Base-by-base conservation (phyloP, 2,797 vertebrate genomes). In the Falco biarmicus region DNA sequence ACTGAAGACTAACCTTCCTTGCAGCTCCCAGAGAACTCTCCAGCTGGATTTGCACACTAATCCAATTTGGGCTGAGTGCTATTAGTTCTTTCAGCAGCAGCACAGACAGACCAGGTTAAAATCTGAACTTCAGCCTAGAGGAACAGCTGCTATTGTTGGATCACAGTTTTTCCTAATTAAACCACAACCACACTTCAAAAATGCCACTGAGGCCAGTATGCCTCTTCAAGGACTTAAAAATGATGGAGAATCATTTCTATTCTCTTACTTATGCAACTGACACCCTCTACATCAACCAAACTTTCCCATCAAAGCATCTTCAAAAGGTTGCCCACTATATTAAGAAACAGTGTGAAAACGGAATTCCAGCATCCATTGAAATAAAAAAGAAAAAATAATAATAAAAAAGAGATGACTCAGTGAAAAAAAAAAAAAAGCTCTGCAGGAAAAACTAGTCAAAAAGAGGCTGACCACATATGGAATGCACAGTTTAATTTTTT, bases 81-180 rank as follows among this genome's bases (percentile, higher is more conserved):
- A 10, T 66, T 57, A 69, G 65, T 45, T 75, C 73, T 83, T 94
- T 12, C 90, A 91, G 76, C 41, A 87, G 41, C 68, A 94, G 51
- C 64, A 89, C 6, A 70, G 57, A 41, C 60, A 64, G 20, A 16
- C 65, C 85, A 81, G 66, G 73, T 54, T 84, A 75, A 93, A 91
- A 90, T 11, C 47, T 92, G 76, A 96, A 86, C 59, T 73, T 76
- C 88, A 95, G 92, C 65, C 69, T 87, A 74, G 45, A 86, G 45
- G 34, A 93, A 47, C 65, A 90, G 88, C 66, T 94, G 85, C 73
- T 90, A 22, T 50, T 60, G 57, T 11, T 84, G 77, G 92, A 96
- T 54, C 69, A 83, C 51, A 75, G 63, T 54, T 89, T 69, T 82
- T 73, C 70, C 69, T 77, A 88, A 96, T 73, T 91, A 92, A 93